Evolutionary conservation across 2,888 invertebrate genomes (phyloP), one percentile per base, ranked within the genome.

Genomic region (Hirudinaria manillensis): DNA sequence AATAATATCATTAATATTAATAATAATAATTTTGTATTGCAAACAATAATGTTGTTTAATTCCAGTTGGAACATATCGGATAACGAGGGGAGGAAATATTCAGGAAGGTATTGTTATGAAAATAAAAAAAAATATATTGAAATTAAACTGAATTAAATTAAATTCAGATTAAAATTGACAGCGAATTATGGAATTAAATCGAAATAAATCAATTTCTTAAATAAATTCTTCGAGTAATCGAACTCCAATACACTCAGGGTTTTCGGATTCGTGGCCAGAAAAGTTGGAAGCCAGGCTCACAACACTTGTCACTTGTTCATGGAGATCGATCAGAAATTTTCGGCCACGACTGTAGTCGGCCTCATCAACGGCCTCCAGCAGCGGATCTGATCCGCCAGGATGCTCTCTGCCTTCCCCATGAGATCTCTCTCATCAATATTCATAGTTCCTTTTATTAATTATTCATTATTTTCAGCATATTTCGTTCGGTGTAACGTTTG

Each of bases 281-380:
- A 93, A 87, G 90, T 92, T 65, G 91, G 92, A 75, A 91, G 91
- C 80, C 89, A 89, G 80, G 89, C 90, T 70, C 95, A 96, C 87
- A 98, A 98, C 88, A 93, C 94, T 87, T 97, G 97, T 87, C 97
- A 97, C 88, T 89, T 98, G 79, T 97, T 98, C 87, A 94, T 95
- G 34, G 97, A 98, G 85, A 87, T 95, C 7, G 72, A 72, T n/a
- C n/a, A 3, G 21, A 29, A 72, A n/a, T 72, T 72, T n/a, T 56
- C 72, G 6, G 72, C 72, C 45, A 21, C 56, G 4, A n/a, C 55
- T 24, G 38, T 51, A 19, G 32, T 72, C 56, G 27, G 16, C 32
- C 16, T 56, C 7, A 27, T 72, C 72, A 72, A 72, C 34, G 45
- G 24, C 21, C 56, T 72, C 21, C 53, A 53, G 4, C 34, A 36